Evolutionary conservation across 2,113 vertebrate species (phyloP), one percentile per base, ranked within the genome.

Genomic region (Aphyosemion australe): DNA sequence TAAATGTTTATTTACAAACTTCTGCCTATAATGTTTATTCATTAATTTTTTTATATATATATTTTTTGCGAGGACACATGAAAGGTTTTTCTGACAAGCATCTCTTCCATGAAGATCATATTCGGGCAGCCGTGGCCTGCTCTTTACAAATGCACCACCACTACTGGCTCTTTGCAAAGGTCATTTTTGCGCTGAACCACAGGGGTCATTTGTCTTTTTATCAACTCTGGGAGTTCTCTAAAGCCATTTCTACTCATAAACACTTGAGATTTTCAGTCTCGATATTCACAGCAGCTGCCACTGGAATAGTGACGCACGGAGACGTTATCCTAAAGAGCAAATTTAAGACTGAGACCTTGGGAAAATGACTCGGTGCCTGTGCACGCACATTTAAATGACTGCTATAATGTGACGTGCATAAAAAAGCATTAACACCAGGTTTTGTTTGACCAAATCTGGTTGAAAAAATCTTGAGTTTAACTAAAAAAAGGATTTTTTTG

Each of bases 401-500:
- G n/a, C n/a, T n/a, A n/a, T 10, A 4, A 6, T 9, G 43, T 6
- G 15, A 43, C 12, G 19, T 34, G 37, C 15, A 37, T 12, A n/a
- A n/a, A 13, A 26, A 34, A 61, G 48, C n/a, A 32, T 20, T 62
- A 13, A 34, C 61, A 47, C 19, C 19, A 71, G 13, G 41, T 46
- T 52, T 18, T 41, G 12, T 41, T 65, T 78, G 14, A 80, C 73
- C 47, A 73, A 57, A 31, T 55, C 15, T 46, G 18, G 10, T 26
- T 56, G n/a, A 53, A n/a, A 80, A 39, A 26, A 46, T 2, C 18
- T 61, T 69, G 34, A 42, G n/a, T 1, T 26, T 26, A 1, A 26
- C n/a, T n/a, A 39, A 41, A 39, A 34, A 68, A 79, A 66, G 18
- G 26, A 12, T 65, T 62, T 69, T 18, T 32, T 42, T 69, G 61